Conservation (phyloP, 2,113 vertebrate genomes). For the Eonycteris spelaea region DNA sequence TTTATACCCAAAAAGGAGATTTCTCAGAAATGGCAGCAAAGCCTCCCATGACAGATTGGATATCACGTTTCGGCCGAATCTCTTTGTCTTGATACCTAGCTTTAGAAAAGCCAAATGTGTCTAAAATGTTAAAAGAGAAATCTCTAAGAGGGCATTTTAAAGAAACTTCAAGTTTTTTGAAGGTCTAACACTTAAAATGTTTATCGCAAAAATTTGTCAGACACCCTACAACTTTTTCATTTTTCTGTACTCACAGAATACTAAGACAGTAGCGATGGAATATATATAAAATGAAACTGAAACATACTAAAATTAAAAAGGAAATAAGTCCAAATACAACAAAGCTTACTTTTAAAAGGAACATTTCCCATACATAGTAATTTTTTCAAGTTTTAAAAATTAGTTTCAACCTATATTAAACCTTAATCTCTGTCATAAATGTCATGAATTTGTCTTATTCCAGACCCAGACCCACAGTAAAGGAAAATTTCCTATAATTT, state of each 20-base stretch:
- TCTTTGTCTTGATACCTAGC: conserved; percentile 55
- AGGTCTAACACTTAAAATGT: conserved; percentile 21
- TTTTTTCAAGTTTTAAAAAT: background rate
- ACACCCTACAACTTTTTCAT: background rate
- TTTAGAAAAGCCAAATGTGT: conserved; percentile 54
- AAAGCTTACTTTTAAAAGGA: background rate
- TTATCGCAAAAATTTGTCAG: background rate
- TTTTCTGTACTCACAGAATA: background rate
- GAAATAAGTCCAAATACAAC: background rate
- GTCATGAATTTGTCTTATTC: background rate
- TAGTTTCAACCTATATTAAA: background rate
- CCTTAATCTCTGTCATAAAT: background rate
- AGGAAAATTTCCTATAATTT: background rate
- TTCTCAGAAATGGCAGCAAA: conserved; percentile 54
- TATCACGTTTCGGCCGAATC: background rate
- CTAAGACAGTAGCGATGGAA: background rate
- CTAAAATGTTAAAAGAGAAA: conserved; percentile 44
- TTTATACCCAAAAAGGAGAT: conserved; percentile 41
- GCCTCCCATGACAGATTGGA: conserved; percentile 38
- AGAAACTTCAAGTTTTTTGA: conserved; percentile 8
- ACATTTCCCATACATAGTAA: background rate
- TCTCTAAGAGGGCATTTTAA: conserved; percentile 30
- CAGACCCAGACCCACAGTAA: background rate
- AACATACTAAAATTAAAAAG: background rate
- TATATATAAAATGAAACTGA: background rate